Evolutionary conservation across 2,113 vertebrate genomes (phyloP).

Genomic region (Gavialis gangeticus): DNA sequence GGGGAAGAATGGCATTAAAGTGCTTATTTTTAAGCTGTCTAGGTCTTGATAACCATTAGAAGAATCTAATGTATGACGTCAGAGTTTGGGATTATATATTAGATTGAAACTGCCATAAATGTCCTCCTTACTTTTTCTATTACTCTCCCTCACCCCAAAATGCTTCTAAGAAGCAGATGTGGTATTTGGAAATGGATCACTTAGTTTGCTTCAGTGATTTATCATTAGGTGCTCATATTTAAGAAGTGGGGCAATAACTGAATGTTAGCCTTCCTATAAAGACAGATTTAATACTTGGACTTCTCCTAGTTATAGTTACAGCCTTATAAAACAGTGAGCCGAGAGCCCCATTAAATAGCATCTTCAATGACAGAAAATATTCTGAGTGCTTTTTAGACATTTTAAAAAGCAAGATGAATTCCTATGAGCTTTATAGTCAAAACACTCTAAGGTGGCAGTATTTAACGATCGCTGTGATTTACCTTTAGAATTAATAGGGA

Average conservation of each 20-base stretch:
- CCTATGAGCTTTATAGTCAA: conserved; percentile 59
- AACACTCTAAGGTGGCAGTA: conserved; percentile 47
- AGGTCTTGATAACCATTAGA: not conserved
- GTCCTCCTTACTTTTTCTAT: too few relatives aligned
- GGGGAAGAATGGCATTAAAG: not conserved
- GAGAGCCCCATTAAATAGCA: conserved; percentile 3
- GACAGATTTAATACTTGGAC: conserved; percentile 16
- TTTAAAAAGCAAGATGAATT: conserved; percentile 59
- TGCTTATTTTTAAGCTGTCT: accelerated
- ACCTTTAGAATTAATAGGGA: conserved; percentile 4
- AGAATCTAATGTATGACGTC: not conserved
- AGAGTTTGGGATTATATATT: too few relatives aligned
- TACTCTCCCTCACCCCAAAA: too few relatives aligned
- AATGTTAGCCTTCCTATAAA: conserved; percentile 23
- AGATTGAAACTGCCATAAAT: too few relatives aligned
- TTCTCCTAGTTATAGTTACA: conserved; percentile 26
- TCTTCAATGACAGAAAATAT: not conserved
- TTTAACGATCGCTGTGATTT: conserved; percentile 53
- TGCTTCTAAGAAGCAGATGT: not conserved
- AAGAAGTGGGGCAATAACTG: conserved; percentile 36
- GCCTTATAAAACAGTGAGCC: not conserved
- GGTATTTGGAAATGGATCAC: not conserved
- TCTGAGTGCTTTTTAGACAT: not conserved
- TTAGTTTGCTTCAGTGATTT: conserved; percentile 10
- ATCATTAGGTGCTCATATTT: conserved; percentile 23